Conservation (phyloP, 92 coral and sea anemone genomes). For the Zoanthus sansibaricus region DNA sequence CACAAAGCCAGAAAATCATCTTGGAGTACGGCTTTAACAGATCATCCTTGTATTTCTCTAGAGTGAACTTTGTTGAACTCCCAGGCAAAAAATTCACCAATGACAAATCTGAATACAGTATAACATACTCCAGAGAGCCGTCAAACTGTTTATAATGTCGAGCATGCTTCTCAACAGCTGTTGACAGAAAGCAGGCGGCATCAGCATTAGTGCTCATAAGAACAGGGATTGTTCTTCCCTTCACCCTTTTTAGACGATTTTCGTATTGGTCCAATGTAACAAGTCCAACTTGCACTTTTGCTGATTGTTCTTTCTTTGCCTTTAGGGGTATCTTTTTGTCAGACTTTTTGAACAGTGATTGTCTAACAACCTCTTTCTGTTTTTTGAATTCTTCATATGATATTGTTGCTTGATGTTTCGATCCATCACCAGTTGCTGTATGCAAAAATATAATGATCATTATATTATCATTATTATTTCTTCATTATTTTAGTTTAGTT, state of each 20-base stretch:
- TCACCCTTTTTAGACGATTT: conserved; percentile 42
- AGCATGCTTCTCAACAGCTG: conserved; percentile 49
- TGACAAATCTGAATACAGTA: conserved; percentile 60
- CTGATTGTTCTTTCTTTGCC: conserved; percentile 25
- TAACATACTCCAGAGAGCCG: conserved; percentile 44
- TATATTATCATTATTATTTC: no score
- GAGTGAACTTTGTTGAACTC: no score
- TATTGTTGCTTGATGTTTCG: no score
- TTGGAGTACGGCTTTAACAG: no score
- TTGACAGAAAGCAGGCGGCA: conserved; percentile 37
- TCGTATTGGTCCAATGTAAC: conserved; percentile 24
- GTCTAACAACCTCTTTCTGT: conserved; percentile 54
- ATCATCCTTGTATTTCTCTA: no score
- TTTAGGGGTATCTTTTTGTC: conserved; percentile 28
- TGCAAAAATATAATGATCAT: no score
- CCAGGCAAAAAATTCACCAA: no score
- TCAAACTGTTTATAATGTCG: conserved; percentile 42
- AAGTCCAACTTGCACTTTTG: conserved; percentile 59
- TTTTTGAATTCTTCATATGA: conserved; percentile 20
- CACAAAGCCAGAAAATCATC: no score
- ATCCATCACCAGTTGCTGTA: no score
- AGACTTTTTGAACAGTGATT: conserved; percentile 45
- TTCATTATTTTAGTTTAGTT: no score
- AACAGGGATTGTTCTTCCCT: conserved; percentile 67
- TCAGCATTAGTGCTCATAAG: conserved; percentile 37